A percentile compares a stretch with the other conserved stretches of the same genome.
Conservation (phyloP, 30 jellyfish, hydroid and myxozoan genomes). For the Chrysaora quinquecirrha region DNA sequence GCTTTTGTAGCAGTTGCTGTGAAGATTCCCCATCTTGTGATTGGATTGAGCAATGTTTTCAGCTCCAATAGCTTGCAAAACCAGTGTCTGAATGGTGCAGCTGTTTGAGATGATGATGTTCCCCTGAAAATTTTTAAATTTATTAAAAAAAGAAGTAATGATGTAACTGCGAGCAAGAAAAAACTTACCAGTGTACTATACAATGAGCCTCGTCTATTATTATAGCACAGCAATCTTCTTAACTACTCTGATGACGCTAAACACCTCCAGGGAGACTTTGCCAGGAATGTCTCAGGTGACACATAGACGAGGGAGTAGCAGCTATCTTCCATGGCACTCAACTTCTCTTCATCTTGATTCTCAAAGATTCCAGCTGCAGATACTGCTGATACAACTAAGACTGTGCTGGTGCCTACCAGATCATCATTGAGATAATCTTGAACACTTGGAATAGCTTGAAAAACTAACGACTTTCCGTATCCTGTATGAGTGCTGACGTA, state of each 20-base stretch:
- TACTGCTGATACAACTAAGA: conserved; percentile 7
- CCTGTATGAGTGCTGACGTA: conserved; percentile 40
- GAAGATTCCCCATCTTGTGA: conserved; percentile 12
- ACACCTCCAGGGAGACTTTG: conserved; percentile 18
- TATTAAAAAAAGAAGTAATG: background rate
- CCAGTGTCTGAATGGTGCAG: conserved; percentile 26
- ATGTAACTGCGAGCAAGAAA: background rate
- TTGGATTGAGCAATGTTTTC: conserved; percentile 19
- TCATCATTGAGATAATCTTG: conserved; percentile 14
- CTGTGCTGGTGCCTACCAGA: background rate
- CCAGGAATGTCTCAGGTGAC: conserved; percentile 24
- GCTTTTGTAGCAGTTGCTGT: conserved; percentile 44
- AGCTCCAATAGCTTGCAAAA: conserved; percentile 16
- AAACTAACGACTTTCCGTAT: conserved; percentile 44
- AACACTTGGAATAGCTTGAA: conserved; percentile 32
- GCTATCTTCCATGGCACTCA: conserved; percentile 5
- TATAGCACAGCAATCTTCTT: conserved; percentile 23
- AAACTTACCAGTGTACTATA: conserved; percentile 25
- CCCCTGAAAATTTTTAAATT: background rate
- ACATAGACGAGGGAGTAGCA: background rate
- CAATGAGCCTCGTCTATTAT: conserved; percentile 37
- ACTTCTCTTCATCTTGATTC: conserved; percentile 9
- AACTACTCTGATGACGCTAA: conserved; percentile 24
- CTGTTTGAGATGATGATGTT: background rate
- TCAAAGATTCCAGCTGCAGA: conserved; percentile 26